phyloP scores from a whole-genome alignment of 2,888 invertebrate species.

The Ectropis crepuscularia region DNA sequence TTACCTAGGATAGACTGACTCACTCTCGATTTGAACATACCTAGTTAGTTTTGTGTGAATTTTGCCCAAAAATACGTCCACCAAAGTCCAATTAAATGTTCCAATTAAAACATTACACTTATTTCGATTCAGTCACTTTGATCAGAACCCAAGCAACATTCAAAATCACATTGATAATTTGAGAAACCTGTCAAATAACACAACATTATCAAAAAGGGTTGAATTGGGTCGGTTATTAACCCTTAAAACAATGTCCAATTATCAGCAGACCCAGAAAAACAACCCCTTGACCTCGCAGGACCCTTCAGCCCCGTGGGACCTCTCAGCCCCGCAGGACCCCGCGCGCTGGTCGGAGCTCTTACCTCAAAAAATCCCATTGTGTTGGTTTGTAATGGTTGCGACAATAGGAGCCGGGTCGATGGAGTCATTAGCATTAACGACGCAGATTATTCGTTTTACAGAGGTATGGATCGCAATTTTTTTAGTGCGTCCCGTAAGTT shows the following conservation, averaged over 20 bases:
- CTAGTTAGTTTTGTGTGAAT: no score
- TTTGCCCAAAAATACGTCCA: no score
- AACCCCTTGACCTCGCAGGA: not conserved
- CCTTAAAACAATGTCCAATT: conserved; percentile 18
- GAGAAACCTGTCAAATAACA: conserved; percentile 1
- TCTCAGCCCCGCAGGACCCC: not conserved
- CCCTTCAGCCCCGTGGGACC: not conserved
- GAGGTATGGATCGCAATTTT: not conserved
- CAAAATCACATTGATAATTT: conserved; percentile 1
- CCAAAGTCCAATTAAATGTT: no score
- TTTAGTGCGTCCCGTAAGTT: not conserved
- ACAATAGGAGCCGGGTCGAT: conserved; percentile 6
- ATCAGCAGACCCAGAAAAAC: conserved; percentile 11
- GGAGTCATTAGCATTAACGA: conserved; percentile 8
- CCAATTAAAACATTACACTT: not conserved
- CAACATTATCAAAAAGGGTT: conserved; percentile 2
- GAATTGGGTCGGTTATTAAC: conserved; percentile 10
- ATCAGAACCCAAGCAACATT: not conserved
- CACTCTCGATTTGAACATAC: no score
- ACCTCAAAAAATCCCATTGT: conserved; percentile 19
- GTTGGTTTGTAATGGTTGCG: conserved; percentile 6
- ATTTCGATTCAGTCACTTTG: no score
- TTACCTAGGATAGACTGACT: no score
- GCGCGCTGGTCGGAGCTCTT: not conserved
- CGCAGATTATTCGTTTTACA: not conserved